Evolutionary conservation across 1,140 invertebrate genomes (phyloP).

Genomic region (Drosophila gunungcola): DNA sequence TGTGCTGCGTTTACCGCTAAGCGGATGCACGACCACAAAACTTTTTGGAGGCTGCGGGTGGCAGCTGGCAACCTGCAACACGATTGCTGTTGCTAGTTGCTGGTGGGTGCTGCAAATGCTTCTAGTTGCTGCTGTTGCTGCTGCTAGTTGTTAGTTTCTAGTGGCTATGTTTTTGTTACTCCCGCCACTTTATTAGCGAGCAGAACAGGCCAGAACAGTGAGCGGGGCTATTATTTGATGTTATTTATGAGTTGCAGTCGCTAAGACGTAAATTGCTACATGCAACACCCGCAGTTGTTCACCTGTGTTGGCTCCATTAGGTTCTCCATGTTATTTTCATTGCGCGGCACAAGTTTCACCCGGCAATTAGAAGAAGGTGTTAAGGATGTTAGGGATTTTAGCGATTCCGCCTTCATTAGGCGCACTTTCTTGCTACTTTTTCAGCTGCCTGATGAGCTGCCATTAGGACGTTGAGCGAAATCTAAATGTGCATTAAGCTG

Average conservation of each 20-base stretch:
- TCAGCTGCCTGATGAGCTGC: constrained; percentile 51
- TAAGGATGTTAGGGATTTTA: constrained; percentile 32
- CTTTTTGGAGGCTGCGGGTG: constrained; percentile 41
- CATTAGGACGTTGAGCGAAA: constrained; percentile 62
- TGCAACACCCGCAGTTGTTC: constrained; percentile 16
- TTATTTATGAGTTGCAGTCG: constrained; percentile 71
- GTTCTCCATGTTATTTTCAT: constrained; percentile 55
- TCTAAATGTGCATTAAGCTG: constrained; percentile 60
- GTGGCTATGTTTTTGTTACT: constrained; percentile 30
- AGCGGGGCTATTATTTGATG: constrained; percentile 60
- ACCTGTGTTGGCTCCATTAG: constrained; percentile 41
- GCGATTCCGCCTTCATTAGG: constrained; percentile 35
- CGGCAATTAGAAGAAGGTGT: constrained; percentile 68
- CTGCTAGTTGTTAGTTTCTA: constrained; percentile 30
- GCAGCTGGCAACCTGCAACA: constrained; percentile 35
- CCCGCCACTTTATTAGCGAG: constrained; percentile 61
- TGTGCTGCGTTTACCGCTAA: constrained; percentile 53
- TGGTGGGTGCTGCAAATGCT: constrained; percentile 15
- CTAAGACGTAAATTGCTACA: constrained; percentile 31
- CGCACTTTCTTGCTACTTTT: constrained; percentile 22
- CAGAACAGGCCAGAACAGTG: neutral
- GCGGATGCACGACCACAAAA: constrained; percentile 58
- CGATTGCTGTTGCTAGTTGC: constrained; percentile 18
- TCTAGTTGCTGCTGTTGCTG: constrained; percentile 22
- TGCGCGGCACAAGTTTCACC: constrained; percentile 26